A percentile compares a stretch with the other conserved stretches of the same genome.
These are phyloP conservation scores for Axis porcinus DNA, from an alignment of 2,113 vertebrate genomes.

Conservation along the genomic window DNA sequence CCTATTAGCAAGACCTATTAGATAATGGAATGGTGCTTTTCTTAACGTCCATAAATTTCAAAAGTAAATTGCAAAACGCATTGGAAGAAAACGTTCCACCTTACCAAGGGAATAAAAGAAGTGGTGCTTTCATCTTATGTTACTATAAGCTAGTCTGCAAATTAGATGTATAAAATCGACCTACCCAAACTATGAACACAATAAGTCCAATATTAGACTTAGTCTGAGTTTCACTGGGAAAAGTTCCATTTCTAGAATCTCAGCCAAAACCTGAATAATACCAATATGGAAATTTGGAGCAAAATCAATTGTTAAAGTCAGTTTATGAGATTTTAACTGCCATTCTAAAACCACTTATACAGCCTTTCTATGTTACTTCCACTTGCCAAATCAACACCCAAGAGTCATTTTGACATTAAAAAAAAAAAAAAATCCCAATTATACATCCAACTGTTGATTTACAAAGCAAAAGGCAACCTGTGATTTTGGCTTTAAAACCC, in stretches of 20 bases:
- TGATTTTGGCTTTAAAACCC: constrained; percentile 54
- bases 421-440: constrained; percentile 56
- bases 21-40: constrained; percentile 50
- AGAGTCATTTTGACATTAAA: constrained; percentile 64
- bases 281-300: constrained; percentile 68
- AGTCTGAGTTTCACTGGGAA: constrained; percentile 47
- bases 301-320: constrained; percentile 69
- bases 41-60: constrained; percentile 61
- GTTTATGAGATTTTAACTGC: constrained; percentile 72
- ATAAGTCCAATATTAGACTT: constrained; percentile 35
- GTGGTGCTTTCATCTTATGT: constrained; percentile 38
- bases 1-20: constrained; percentile 52
- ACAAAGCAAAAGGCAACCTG: constrained; percentile 70
- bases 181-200: constrained; percentile 30
- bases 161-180: constrained; percentile 60
- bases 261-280: constrained; percentile 69
- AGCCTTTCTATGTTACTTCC: constrained; percentile 61
- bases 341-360: constrained; percentile 57
- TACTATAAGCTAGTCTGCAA: constrained; percentile 21
- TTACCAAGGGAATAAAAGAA: constrained; percentile 39
- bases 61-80: constrained; percentile 63
- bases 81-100: constrained; percentile 45
- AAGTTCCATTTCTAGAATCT: constrained; percentile 46
- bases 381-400: constrained; percentile 70
- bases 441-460: constrained; percentile 67